Percentiles rank a stretch among this genome's conserved stretches.
Evolutionary conservation across 1,140 invertebrate species (phyloP).

Genomic region (Aphis gossypii): DNA sequence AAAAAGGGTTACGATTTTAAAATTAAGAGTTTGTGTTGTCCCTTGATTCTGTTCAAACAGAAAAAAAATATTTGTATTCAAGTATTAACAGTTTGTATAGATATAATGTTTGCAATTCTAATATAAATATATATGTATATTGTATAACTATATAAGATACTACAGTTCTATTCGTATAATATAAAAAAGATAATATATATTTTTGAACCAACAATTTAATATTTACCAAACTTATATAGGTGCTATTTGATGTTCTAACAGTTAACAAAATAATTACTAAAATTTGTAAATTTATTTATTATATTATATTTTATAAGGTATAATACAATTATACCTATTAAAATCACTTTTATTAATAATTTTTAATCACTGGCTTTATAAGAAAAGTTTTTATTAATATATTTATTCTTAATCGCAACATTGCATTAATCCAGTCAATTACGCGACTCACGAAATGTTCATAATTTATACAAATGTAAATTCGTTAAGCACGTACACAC

Average conservation of each 20-base stretch:
- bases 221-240: background rate
- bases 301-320: background rate
- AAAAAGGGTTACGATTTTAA: slow-evolving; percentile 19
- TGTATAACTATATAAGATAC: background rate
- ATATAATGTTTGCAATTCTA: background rate
- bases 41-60: background rate
- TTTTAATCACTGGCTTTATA: background rate
- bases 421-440: slow-evolving; percentile 26
- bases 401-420: background rate
- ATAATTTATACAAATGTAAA: slow-evolving; percentile 42
- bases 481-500: slow-evolving; percentile 46
- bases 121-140: background rate
- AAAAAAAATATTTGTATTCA: background rate
- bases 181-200: background rate
- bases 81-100: background rate
- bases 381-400: background rate
- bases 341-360: background rate
- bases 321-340: background rate
- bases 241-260: background rate
- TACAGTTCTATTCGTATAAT: background rate
- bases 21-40: background rate
- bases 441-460: slow-evolving; percentile 4
- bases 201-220: background rate
- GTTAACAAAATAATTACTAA: background rate
- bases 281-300: background rate